phyloP scores from a whole-genome alignment of 2,113 vertebrate species.

The Lampris megalopsis region DNA sequence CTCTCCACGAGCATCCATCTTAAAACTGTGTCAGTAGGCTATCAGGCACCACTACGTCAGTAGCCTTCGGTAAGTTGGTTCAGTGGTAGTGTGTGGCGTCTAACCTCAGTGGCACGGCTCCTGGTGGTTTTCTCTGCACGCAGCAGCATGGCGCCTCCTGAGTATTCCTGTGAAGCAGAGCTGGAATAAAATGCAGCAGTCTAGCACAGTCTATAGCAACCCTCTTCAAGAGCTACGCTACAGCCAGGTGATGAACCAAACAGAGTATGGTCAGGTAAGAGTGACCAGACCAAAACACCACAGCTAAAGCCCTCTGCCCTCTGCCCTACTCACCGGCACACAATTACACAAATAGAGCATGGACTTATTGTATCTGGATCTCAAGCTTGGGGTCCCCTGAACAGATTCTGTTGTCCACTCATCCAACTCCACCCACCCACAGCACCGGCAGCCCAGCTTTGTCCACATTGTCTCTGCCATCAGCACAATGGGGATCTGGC shows the following conservation, averaged over 20 bases:
- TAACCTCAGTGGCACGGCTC: constrained; percentile 69
- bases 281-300: constrained; percentile 53
- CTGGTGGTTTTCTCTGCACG: constrained; percentile 55
- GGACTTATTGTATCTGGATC: constrained; percentile 61
- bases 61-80: constrained; percentile 26
- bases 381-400: constrained; percentile 3
- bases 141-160: constrained; percentile 68
- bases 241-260: constrained; percentile 25
- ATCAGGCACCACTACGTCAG: constrained; percentile 8
- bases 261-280: constrained; percentile 43
- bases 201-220: constrained; percentile 30
- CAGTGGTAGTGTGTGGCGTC: constrained; percentile 40
- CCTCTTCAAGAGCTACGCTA: constrained; percentile 46
- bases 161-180: constrained; percentile 51
- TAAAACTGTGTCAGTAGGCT: not conserved
- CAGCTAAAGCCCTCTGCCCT: constrained; percentile 46
- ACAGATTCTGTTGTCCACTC: constrained; percentile 44
- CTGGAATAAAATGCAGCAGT: constrained; percentile 20
- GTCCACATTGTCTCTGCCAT: constrained; percentile 48
- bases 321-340: constrained; percentile 50
- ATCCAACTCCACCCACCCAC: constrained; percentile 51
- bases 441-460: constrained; percentile 52
- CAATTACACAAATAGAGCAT: constrained; percentile 58
- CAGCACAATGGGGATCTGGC: constrained; percentile 23
- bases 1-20: not conserved